These are phyloP conservation scores for Saturnia japonica DNA, from an alignment of 2,888 invertebrate species.

Conservation along the genomic window DNA sequence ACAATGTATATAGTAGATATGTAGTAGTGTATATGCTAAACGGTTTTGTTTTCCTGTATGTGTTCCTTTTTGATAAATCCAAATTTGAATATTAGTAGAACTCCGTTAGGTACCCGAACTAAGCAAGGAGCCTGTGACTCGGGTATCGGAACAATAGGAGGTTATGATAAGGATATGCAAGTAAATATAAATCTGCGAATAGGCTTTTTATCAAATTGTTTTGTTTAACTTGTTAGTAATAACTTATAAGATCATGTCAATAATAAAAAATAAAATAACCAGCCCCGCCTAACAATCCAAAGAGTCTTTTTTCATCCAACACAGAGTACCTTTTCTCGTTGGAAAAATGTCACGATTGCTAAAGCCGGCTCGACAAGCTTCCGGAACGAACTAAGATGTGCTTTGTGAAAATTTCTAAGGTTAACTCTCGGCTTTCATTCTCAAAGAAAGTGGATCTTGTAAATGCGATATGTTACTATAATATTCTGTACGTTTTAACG, in stretches of 20 bases:
- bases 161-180: too few species aligned
- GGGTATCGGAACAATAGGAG: too few species aligned
- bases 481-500: background rate
- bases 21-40: too few species aligned
- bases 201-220: too few species aligned
- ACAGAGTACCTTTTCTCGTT: slow-evolving; percentile 60
- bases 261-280: background rate
- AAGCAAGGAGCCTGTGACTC: too few species aligned
- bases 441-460: slow-evolving; percentile 12
- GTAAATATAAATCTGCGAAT: too few species aligned
- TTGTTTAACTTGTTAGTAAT: too few species aligned
- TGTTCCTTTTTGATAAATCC: too few species aligned
- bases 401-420: slow-evolving; percentile 29
- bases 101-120: too few species aligned
- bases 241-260: background rate
- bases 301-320: background rate
- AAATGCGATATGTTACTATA: background rate
- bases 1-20: too few species aligned
- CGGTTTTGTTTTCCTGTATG: too few species aligned
- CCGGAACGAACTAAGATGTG: slow-evolving; percentile 13
- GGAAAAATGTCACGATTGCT: slow-evolving; percentile 32
- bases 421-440: slow-evolving; percentile 28
- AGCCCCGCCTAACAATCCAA: background rate
- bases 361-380: background rate
- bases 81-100: too few species aligned